phyloP scores from a whole-genome alignment of 2,113 vertebrate species.

The Synodontis membranacea region DNA sequence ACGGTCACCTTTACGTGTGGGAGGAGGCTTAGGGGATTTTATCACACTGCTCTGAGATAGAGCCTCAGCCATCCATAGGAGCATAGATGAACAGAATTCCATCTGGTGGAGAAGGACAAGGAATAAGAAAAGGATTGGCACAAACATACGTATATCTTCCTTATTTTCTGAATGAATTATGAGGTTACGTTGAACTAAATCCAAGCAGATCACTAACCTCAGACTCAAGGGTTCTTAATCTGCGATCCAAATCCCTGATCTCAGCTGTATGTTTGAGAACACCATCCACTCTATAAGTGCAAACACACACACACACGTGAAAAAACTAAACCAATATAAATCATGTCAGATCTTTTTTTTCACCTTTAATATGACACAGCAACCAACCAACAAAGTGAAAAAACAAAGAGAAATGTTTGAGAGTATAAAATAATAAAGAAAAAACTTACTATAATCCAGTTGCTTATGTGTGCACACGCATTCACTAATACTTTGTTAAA shows the following conservation, averaged over 20 bases:
- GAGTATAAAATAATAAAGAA: too few species aligned
- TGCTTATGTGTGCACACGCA: too few species aligned
- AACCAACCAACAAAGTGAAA: too few species aligned
- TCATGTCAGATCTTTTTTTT: too few species aligned
- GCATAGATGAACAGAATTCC: constrained; percentile 78
- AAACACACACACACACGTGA: constrained; percentile 9
- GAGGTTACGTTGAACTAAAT: not conserved
- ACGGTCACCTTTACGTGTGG: constrained; percentile 64
- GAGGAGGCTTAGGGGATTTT: constrained; percentile 69
- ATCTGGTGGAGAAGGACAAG: constrained; percentile 66
- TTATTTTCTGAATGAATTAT: not conserved
- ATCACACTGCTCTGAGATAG: constrained; percentile 70
- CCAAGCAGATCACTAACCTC: constrained; percentile 30
- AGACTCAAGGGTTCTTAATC: constrained; percentile 44
- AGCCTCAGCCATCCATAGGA: constrained; percentile 81
- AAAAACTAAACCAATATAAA: too few species aligned
- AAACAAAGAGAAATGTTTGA: too few species aligned
- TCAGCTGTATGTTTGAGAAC: constrained; percentile 49
- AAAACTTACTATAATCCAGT: too few species aligned
- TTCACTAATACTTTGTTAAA: too few species aligned
- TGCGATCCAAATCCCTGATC: constrained; percentile 51
- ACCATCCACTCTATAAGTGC: constrained; percentile 34
- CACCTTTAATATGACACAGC: too few species aligned
- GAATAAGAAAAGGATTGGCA: not conserved
- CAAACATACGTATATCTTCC: too few species aligned